phyloP scores from a whole-genome alignment of 1,140 invertebrate genomes.

The Meloidogyne chitwoodi region DNA sequence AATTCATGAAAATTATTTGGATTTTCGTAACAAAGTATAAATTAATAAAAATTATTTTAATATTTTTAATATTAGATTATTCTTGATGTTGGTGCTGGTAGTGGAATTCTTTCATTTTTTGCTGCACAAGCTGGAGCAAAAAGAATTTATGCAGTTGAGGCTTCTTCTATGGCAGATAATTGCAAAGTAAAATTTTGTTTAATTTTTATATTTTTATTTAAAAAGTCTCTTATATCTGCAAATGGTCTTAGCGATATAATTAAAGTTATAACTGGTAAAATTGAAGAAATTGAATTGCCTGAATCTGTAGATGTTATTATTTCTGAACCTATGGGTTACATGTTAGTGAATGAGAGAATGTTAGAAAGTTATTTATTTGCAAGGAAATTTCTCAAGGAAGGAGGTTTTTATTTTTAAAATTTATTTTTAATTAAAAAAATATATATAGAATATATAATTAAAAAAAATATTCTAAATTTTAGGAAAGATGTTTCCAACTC shows the following conservation, averaged over 20 bases:
- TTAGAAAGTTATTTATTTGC: conserved; percentile 96
- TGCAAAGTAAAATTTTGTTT: conserved; percentile 69
- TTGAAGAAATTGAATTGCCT: conserved; percentile 92
- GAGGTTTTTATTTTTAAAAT: conserved; percentile 64
- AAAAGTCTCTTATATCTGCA: conserved; percentile 75
- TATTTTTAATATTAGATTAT: conserved; percentile 67
- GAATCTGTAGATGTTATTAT: conserved; percentile 90
- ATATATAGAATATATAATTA: background rate
- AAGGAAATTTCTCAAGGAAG: conserved; percentile 90
- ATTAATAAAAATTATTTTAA: background rate
- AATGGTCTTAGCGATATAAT: conserved; percentile 84
- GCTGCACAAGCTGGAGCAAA: conserved; percentile 92
- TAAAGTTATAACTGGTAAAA: conserved; percentile 89
- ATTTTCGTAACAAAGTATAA: conserved; percentile 73
- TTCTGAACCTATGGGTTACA: conserved; percentile 99
- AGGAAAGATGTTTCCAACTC: conserved; percentile 87
- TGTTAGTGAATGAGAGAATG: conserved; percentile 99
- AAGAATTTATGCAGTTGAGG: conserved; percentile 95
- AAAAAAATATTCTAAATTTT: conserved; percentile 11
- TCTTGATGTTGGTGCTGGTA: conserved; percentile 91
- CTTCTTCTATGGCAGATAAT: conserved; percentile 94
- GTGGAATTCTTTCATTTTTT: conserved; percentile 96
- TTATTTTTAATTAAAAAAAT: background rate
- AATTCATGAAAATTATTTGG: conserved; percentile 83
- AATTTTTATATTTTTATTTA: conserved; percentile 28